These are phyloP conservation scores for Embidobia sp. DNA, from an alignment of 2,888 invertebrate species.

Conservation along the genomic window DNA sequence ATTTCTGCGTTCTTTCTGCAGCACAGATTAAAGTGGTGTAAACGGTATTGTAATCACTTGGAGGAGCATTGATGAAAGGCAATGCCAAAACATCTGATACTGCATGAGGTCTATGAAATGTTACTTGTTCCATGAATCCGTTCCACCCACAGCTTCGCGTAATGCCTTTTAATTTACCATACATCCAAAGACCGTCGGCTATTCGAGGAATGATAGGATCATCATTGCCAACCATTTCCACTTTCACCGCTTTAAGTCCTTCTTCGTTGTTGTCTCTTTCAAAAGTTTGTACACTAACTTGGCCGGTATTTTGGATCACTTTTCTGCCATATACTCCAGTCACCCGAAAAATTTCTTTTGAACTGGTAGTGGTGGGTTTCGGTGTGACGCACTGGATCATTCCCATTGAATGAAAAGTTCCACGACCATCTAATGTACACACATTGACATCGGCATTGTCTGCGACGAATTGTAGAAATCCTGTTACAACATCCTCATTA, in stretches of 20 bases:
- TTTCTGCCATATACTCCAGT: slow-evolving; percentile 7
- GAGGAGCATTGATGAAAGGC: slow-evolving; percentile 60
- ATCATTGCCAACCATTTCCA: not conserved
- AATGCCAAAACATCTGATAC: slow-evolving; percentile 59
- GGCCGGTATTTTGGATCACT: not conserved
- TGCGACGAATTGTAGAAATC: slow-evolving; percentile 67
- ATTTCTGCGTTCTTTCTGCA: slow-evolving; percentile 34
- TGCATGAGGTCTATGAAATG: slow-evolving; percentile 58
- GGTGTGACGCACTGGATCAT: slow-evolving; percentile 43
- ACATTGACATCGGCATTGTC: slow-evolving; percentile 50
- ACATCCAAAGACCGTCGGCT: slow-evolving; percentile 6
- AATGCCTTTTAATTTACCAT: slow-evolving; percentile 56
- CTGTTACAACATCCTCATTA: not conserved
- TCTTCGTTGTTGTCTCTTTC: not conserved
- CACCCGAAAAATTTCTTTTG: slow-evolving; percentile 8
- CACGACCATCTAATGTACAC: slow-evolving; percentile 46
- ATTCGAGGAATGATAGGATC: not conserved
- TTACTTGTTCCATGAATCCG: slow-evolving; percentile 73
- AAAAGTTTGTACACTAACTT: slow-evolving; percentile 2
- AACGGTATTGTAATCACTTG: slow-evolving; percentile 53
- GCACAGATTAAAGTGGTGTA: slow-evolving; percentile 46
- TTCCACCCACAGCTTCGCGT: slow-evolving; percentile 71
- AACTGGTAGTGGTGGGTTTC: not conserved
- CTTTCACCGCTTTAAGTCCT: not conserved
- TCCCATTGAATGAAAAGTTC: slow-evolving; percentile 60